A percentile compares a stretch with the other conserved stretches of the same genome.
phyloP scores from a whole-genome alignment of 2,888 invertebrate species.

The Dicyrtomina minuta region DNA sequence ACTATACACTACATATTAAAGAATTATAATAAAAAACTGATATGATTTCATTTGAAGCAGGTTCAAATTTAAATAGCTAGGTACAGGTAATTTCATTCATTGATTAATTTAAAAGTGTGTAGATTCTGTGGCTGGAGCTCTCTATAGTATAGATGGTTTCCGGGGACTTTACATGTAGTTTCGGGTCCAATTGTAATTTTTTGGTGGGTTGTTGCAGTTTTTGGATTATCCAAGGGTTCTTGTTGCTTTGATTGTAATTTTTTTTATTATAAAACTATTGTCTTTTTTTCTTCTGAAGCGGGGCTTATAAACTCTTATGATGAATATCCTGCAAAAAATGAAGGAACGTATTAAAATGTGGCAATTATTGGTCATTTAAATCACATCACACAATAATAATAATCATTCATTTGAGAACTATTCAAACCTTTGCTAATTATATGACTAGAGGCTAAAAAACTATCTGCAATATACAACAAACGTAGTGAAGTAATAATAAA shows the following conservation, averaged over 20 bases:
- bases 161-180: background rate
- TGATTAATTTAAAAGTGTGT: too few relatives aligned
- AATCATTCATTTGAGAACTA: too few relatives aligned
- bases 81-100: too few relatives aligned
- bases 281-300: constrained; percentile 2
- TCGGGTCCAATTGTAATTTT: background rate
- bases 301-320: constrained; percentile 14
- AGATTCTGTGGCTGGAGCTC: too few relatives aligned
- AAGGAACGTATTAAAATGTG: background rate
- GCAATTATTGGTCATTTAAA: background rate
- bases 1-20: too few relatives aligned
- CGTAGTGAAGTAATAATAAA: background rate
- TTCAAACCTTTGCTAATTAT: too few relatives aligned
- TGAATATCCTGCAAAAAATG: constrained; percentile 25
- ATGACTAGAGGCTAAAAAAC: too few relatives aligned
- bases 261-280: constrained; percentile 2
- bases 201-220: constrained; percentile 9
- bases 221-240: background rate
- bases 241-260: background rate
- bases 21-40: too few relatives aligned
- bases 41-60: too few relatives aligned
- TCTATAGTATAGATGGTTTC: background rate
- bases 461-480: background rate
- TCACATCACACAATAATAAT: background rate
- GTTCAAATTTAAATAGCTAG: too few relatives aligned